Conservation (phyloP, 2,113 vertebrate species). For the human region GRCh38 chr22:19707001-19707500, state of each 20-base stretch:
- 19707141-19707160: neutral
- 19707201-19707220: neutral
- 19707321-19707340: neutral
- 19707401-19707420: neutral
- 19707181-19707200: neutral
- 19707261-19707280: neutral
- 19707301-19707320: neutral
- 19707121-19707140: neutral
- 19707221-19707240: neutral
- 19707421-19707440: neutral
- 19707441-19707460: neutral
- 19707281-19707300: accelerated
- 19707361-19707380: neutral
- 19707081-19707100: neutral
- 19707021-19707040: neutral
- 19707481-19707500: neutral
- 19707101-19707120: no score
- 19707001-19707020: neutral
- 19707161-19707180: neutral
- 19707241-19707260: neutral
- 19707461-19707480: neutral
- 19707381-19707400: neutral
- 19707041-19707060: neutral
- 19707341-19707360: neutral
- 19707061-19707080: neutral